Evolutionary conservation across 2,113 vertebrate species (phyloP).

Genomic region (Taxidea taxus): DNA sequence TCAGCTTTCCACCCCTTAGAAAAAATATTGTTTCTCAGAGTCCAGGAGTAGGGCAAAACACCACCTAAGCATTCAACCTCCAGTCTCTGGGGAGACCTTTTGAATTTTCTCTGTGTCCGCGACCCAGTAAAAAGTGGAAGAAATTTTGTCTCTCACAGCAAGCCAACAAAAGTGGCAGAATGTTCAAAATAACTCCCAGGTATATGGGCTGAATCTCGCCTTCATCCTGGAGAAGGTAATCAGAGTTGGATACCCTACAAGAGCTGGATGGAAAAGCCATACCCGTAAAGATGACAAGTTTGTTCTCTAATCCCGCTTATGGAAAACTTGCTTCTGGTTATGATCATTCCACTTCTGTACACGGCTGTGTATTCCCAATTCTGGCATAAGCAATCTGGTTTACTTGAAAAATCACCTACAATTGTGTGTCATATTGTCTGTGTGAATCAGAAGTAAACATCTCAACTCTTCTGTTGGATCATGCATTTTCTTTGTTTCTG

Average conservation of each 20-base stretch:
- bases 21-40: slow-evolving; percentile 18
- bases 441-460: slow-evolving; percentile 1
- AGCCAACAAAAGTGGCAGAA: slow-evolving; percentile 16
- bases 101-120: neutral
- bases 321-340: neutral
- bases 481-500: slow-evolving; percentile 10
- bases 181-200: slow-evolving; percentile 28
- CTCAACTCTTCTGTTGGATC: neutral
- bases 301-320: slow-evolving; percentile 16
- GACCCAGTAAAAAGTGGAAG: neutral
- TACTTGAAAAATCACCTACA: neutral
- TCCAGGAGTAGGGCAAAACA: slow-evolving; percentile 43
- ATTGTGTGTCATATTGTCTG: neutral
- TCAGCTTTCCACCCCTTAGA: slow-evolving; percentile 2
- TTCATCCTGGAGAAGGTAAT: slow-evolving; percentile 15
- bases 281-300: neutral
- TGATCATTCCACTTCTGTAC: neutral
- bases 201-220: neutral
- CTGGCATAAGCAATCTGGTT: neutral
- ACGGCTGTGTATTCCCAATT: neutral
- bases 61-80: neutral
- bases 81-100: neutral
- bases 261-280: neutral
- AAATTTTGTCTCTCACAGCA: neutral
- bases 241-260: slow-evolving; percentile 9